A percentile compares a stretch with the other conserved stretches of the same genome.
Evolutionary conservation across 2,797 vertebrate species (phyloP).

Genomic region (Sebastes goodei): DNA sequence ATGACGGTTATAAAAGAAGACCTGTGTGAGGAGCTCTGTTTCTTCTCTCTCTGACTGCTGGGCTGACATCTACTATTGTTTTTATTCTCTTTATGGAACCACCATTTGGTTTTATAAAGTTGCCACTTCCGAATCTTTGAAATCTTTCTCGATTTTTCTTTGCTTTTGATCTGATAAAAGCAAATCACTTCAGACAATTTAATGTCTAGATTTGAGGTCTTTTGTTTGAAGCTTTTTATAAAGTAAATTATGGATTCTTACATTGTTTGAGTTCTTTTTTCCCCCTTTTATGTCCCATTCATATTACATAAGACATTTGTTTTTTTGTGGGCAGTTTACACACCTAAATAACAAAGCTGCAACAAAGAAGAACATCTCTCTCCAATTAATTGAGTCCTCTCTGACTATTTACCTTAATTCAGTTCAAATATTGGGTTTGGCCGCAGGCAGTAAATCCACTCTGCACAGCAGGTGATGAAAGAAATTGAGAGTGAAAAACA

Average conservation of each 20-base stretch:
- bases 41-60: background rate
- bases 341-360: background rate
- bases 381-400: conserved; percentile 6
- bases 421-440: background rate
- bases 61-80: background rate
- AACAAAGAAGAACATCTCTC: background rate
- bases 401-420: background rate
- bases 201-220: background rate
- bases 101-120: background rate
- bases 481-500: background rate
- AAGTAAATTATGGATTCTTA: background rate
- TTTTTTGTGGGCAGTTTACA: background rate
- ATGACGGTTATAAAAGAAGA: conserved; percentile 14
- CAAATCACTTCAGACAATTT: background rate
- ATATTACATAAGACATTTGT: background rate
- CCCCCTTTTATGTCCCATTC: background rate
- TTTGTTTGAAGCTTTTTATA: background rate
- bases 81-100: background rate
- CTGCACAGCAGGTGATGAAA: background rate
- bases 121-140: background rate
- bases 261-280: background rate
- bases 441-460: background rate
- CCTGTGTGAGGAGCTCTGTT: background rate
- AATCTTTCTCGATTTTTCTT: background rate
- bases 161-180: background rate